phyloP scores from a whole-genome alignment of 2,888 invertebrate species.

The Diarsia rubi region DNA sequence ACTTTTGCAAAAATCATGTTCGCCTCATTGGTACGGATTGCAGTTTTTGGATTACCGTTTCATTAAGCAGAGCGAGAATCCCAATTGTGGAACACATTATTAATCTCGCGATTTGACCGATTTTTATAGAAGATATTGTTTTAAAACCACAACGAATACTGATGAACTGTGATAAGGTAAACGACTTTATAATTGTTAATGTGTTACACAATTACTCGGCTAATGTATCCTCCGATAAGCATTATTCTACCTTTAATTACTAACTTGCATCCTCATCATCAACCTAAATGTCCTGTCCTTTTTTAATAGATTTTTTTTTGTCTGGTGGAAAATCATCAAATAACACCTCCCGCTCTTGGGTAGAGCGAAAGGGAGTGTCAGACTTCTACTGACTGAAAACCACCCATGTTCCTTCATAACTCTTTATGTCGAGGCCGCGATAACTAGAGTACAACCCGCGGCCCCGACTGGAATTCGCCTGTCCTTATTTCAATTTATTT shows the following conservation, averaged over 20 bases:
- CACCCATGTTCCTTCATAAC: too few relatives aligned
- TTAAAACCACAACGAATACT: background rate
- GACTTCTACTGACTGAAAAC: too few relatives aligned
- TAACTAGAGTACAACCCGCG: too few relatives aligned
- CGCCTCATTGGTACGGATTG: background rate
- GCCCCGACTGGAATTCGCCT: too few relatives aligned
- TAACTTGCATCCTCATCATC: too few relatives aligned
- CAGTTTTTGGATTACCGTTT: background rate
- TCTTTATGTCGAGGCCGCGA: too few relatives aligned
- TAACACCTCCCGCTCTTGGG: too few relatives aligned
- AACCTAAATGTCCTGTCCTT: too few relatives aligned
- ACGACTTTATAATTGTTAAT: background rate
- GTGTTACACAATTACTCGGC: background rate
- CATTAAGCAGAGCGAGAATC: background rate
- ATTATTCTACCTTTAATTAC: too few relatives aligned
- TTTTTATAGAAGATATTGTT: background rate
- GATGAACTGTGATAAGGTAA: background rate
- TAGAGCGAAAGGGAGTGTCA: too few relatives aligned
- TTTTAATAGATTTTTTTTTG: too few relatives aligned
- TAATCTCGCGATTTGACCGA: background rate
- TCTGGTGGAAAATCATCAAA: too few relatives aligned
- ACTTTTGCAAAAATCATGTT: slow-evolving; percentile 19
- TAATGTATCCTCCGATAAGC: background rate
- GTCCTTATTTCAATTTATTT: background rate
- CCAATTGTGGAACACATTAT: background rate